Conservation (phyloP, 2,797 vertebrate species). For the Macrochelys suwanniensis region DNA sequence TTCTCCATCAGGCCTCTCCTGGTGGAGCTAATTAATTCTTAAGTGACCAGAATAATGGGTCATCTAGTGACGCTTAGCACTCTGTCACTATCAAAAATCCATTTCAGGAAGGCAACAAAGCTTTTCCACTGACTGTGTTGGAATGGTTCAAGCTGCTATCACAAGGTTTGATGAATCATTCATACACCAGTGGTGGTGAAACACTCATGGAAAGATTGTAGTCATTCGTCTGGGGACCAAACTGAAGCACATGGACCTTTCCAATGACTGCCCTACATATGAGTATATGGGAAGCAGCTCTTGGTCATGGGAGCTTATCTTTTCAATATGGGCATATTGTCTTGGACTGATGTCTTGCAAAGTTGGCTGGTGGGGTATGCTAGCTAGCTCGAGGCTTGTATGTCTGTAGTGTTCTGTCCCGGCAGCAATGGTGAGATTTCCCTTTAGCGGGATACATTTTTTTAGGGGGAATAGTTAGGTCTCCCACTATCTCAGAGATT, state of each 20-base stretch:
- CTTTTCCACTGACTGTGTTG: neutral
- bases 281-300: neutral
- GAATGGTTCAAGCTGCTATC: neutral
- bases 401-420: neutral
- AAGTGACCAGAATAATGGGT: neutral
- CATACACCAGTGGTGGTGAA: neutral
- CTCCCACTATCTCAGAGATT: neutral
- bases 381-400: no score
- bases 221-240: neutral
- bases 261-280: neutral
- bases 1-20: neutral
- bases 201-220: neutral
- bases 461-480: neutral
- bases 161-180: neutral
- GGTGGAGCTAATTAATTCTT: neutral
- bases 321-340: neutral
- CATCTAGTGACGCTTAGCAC: neutral
- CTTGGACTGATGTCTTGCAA: neutral
- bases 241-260: neutral
- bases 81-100: neutral
- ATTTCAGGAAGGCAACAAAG: neutral
- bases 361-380: neutral
- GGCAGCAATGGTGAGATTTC: neutral
- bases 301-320: neutral
- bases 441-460: neutral